These are phyloP conservation scores for Acholoe squamosa DNA, from an alignment of 2,888 invertebrate genomes.

Conservation along the genomic window DNA sequence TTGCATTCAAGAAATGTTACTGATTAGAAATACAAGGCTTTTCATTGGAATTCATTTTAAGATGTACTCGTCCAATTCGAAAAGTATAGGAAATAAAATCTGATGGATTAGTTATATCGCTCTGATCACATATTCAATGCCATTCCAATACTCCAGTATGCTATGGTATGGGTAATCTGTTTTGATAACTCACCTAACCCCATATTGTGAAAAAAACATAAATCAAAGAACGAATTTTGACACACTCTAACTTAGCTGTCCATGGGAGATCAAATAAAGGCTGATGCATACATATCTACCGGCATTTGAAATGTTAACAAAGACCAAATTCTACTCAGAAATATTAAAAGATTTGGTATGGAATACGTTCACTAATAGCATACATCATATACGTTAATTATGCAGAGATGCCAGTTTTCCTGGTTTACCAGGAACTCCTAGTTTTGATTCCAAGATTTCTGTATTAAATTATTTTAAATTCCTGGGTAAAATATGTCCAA, in stretches of 20 bases:
- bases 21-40: too few species aligned
- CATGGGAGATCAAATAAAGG: neutral
- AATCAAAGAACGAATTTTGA: neutral
- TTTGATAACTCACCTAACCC: slow-evolving; percentile 6
- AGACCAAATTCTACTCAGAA: neutral
- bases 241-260: neutral
- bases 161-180: slow-evolving; percentile 47
- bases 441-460: too few species aligned
- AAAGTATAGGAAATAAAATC: too few species aligned
- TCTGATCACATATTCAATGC: neutral
- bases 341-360: too few species aligned
- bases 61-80: too few species aligned
- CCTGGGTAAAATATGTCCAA: too few species aligned
- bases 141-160: slow-evolving; percentile 7
- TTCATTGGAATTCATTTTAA: too few species aligned
- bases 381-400: neutral
- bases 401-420: too few species aligned
- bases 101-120: too few species aligned
- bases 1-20: too few species aligned
- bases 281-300: neutral
- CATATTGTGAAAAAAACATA: slow-evolving; percentile 7
- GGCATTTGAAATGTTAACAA: neutral
- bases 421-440: too few species aligned
- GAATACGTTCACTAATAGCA: neutral
- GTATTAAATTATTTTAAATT: too few species aligned